Evolutionary conservation across 2,888 invertebrate genomes (phyloP), one percentile per base, ranked within the genome.

Genomic region (Epinotia bilunana): DNA sequence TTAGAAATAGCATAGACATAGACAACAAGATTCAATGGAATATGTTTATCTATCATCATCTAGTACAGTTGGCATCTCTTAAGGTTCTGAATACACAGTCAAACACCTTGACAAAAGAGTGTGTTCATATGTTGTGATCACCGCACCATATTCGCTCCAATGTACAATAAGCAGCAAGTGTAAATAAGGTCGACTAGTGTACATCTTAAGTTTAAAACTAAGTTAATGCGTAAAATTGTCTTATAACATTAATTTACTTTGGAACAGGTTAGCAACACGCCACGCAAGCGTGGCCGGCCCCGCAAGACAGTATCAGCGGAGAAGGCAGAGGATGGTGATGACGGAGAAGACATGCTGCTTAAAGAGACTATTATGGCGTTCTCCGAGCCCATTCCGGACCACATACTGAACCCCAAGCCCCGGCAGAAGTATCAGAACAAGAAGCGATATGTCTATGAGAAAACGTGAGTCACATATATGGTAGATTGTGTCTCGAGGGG

Each of bases 291-390:
- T 6, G 93, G 94, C 0, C 85, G 94, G 0, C 93, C 94, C 0
- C 89, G 92, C 43, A 94, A 93, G 78, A 18, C 63, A 0, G 73
- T 72, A 0, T 71, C 53, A 0, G 71, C 46, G 16, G 75, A 72
- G 77, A 81, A 82, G 23, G 68, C 80, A 0, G 87, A 87, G 55
- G 76, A 78, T 0, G 82, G 85, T 0, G 86, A 87, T 1, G 90
- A 89, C 0, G 86, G 86, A 0, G 93, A 94, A 70, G 94, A 94
- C 69, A 87, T 94, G 57, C 85, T 94, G 1, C 85, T 94, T 0
- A 92, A 94, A 79, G 94, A 94, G 79, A 94, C 94, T 0, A 93
- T 94, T 72, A 80, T 94, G 86, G 94, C 94, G 0, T 91, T 89
- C 84, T 92, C 94, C 0, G 94, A 94, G 79, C 94, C 94, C 0